Evolutionary conservation across 2,797 vertebrate genomes (phyloP).

Genomic region (Eulemur rubriventer): DNA sequence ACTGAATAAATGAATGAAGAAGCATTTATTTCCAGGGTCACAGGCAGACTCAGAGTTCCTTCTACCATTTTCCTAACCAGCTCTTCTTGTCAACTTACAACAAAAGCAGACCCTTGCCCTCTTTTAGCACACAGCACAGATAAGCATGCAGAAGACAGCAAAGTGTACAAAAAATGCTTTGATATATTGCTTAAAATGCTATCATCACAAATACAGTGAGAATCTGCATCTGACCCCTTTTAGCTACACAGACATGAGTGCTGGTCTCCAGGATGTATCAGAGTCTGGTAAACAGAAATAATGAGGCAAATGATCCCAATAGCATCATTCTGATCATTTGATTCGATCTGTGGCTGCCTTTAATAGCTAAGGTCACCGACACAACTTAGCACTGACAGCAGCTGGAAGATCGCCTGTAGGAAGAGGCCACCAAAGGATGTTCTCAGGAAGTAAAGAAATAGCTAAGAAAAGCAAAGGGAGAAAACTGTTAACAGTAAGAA

Average conservation of each 20-base stretch:
- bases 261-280: background rate
- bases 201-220: too few species aligned
- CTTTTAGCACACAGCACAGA: background rate
- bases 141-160: background rate
- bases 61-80: background rate
- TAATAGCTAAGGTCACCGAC: accelerated
- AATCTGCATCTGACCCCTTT: background rate
- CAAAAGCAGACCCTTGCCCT: background rate
- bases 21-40: background rate
- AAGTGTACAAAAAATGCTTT: background rate
- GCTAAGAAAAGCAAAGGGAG: background rate
- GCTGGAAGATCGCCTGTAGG: background rate
- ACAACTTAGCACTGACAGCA: background rate
- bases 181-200: background rate
- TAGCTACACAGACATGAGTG: background rate
- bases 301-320: background rate
- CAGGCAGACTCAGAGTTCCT: background rate
- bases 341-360: background rate
- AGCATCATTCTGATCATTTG: background rate
- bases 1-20: background rate
- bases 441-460: background rate
- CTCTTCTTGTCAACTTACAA: background rate
- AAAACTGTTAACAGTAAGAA: background rate
- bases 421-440: background rate
- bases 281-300: background rate